Percentiles rank a stretch among this genome's conserved stretches.
phyloP scores from a whole-genome alignment of 2,797 vertebrate species.

The Megalops cyprinoides region DNA sequence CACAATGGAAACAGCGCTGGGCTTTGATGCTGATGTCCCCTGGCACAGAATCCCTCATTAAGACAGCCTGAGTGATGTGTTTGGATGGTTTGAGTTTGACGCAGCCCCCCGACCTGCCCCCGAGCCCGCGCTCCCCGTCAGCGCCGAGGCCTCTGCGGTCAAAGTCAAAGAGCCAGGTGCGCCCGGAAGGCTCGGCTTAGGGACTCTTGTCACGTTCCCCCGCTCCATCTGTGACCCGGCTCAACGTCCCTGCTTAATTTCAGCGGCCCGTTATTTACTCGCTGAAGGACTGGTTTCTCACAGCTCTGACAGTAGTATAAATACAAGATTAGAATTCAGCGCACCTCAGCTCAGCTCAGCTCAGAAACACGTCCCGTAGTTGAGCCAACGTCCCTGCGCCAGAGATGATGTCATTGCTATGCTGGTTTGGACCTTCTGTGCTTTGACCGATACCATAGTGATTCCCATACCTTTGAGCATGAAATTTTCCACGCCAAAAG shows the following conservation, averaged over 20 bases:
- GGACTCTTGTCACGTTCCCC: not conserved
- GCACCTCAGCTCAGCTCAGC: too few relatives aligned
- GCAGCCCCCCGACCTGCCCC: not conserved
- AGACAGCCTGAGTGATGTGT: not conserved
- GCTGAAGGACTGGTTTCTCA: not conserved
- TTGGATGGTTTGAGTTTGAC: not conserved
- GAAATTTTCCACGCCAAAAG: not conserved
- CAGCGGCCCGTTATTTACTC: not conserved
- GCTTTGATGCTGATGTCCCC: not conserved
- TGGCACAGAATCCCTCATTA: constrained; percentile 3
- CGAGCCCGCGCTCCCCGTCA: not conserved
- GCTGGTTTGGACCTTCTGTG: not conserved
- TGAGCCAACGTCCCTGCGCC: not conserved
- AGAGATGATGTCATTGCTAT: not conserved
- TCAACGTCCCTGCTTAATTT: not conserved
- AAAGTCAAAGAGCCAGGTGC: constrained; percentile 6
- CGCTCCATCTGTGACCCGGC: not conserved
- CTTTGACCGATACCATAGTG: not conserved
- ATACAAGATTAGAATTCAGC: not conserved
- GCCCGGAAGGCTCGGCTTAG: too few relatives aligned
- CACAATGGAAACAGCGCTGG: not conserved
- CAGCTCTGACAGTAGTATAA: not conserved
- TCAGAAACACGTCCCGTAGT: too few relatives aligned
- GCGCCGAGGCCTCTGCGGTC: not conserved
- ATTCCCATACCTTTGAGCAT: not conserved